Conservation (phyloP, 2,113 vertebrate species). For the Zapus hudsonius region DNA sequence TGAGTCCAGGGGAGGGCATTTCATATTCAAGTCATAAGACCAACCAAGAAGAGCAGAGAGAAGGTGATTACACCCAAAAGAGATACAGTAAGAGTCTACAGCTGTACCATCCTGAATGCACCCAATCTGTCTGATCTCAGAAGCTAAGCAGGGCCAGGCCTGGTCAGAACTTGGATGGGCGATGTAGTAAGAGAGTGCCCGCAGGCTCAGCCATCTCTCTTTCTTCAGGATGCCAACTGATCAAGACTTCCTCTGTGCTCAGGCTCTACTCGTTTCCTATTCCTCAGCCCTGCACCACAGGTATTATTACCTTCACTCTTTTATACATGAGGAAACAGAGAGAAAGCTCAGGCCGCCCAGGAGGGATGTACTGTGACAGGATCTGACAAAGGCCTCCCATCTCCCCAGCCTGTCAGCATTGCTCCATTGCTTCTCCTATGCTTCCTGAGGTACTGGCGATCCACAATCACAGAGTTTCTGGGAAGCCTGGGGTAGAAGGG, state of each 20-base stretch:
- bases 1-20: neutral
- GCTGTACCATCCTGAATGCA: no score
- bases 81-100: no score
- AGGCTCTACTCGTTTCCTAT: neutral
- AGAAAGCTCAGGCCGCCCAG: neutral
- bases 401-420: neutral
- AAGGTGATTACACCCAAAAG: neutral
- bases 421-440: neutral
- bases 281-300: neutral
- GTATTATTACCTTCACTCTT: neutral
- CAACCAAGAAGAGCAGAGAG: neutral
- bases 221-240: neutral
- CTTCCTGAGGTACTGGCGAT: neutral
- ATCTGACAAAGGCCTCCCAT: neutral
- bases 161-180: no score
- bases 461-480: rapidly evolving
- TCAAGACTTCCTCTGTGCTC: neutral
- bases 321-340: conserved; percentile 3
- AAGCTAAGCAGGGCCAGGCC: no score
- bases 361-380: neutral
- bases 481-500: neutral
- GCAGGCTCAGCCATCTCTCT: neutral
- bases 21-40: neutral
- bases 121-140: no score
- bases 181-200: neutral